Base-by-base conservation (phyloP, 92 coral and sea anemone genomes). In the Porites lobata region DNA sequence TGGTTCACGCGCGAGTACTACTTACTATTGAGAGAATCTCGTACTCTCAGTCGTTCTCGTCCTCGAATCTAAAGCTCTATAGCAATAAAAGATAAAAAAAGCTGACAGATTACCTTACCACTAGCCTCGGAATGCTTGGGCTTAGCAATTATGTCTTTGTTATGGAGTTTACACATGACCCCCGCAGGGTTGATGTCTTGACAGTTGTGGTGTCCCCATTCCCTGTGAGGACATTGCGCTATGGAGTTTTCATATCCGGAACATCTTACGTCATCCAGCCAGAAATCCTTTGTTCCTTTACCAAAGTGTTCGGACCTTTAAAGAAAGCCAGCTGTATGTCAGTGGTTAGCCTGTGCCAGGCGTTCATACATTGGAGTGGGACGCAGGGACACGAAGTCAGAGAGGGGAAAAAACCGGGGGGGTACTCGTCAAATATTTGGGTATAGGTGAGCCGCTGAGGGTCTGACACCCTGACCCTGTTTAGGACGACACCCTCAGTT, bases 141-240 rank as follows among this genome's bases (percentile, higher is more conserved):
- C 56, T 43, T 43, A 13, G 78, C 58, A 8, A 81, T 82, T 59
- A 85, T 90, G 24, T 89, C 93, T 20, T 86, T 75, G 24, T 67
- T 83, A 21, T 68, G 50, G 9, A 91, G 83, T 65, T 81, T 86
- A 74, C 99, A 96, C 84, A 90, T 92, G 32, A 96, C 99, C 54
- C 98, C 97, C 6, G 99, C 99, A 9, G 90, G 80, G 64, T 90
- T 75, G 71, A 29, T 65, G 1, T 83, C 65, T 2, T 72, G 90
- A 38, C 89, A 88, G 69, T 82, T 89, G 57, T 87, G 89, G 29
- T 67, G 50, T 3, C 91, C 94, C 98, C 98, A 95, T 82, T 92
- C 96, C 52, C 90, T 95, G 76, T 90, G 96, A 11, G 90, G 58
- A 43, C 98, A 95, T 4, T 50, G 76, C 13, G 65, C 86, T 1